Base-by-base conservation (phyloP, 2,888 invertebrate genomes). In the Brenthis daphne region DNA sequence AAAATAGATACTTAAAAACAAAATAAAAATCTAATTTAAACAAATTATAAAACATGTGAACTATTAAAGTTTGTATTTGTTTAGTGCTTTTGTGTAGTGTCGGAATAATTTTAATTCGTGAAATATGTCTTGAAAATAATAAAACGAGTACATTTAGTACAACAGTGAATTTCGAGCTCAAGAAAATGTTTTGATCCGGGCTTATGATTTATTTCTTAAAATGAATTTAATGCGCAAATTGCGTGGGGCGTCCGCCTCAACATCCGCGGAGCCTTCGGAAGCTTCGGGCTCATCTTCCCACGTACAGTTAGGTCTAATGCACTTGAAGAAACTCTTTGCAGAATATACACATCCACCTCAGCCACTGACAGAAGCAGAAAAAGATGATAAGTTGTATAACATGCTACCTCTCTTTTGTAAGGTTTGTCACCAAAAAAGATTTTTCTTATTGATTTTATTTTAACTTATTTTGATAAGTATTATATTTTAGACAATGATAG, bases 361-460 rank as follows among this genome's bases (percentile, higher is more conserved):
- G 78, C 95, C 96, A 3, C 93, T 97, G 14, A 94, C 95, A 55
- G 97, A 97, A 74, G 93, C 94, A 67, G 98, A 98, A 85, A 95
- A 96, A 81, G 98, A 99, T 90, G 97, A 97, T 82, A 98, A 98
- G 88, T 94, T 99, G 14, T 99, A 99, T 90, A 98, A 98, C 87
- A 98, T 99, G 98, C 94, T 99, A 84, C 99, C 99, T 67, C 94
- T 99, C 53, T 99, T 99, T 93, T 99, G 98, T 93, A 99, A 99
- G 95, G 98, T 98, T 93, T 77, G 56, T 13, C 20, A 51, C 51
- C 37, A 14, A 20, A 14, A 1, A 53, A 16, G n/a, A n/a, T 14
- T 43, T 20, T 16, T 53, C 53, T 54, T 50, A 60, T 60, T 60
- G 58, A 60, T 60, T 60, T 60, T 8, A 37, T 6, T 37, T 37